Conservation (phyloP, 2,797 vertebrate genomes). For the Oreonectes daqikongensis region DNA sequence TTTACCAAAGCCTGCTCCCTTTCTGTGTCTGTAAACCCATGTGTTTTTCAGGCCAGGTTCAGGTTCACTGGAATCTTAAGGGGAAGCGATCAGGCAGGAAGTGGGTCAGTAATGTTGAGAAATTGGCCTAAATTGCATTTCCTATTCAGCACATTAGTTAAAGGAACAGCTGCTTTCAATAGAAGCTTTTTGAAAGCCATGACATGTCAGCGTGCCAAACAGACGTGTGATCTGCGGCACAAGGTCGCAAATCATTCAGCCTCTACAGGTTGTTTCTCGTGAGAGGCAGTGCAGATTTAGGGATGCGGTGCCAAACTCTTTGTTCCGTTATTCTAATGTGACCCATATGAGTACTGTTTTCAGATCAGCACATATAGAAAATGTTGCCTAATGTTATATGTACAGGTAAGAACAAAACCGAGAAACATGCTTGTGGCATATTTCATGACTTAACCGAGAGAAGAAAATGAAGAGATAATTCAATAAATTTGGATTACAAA, state of each 20-base stretch:
- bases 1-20: background rate
- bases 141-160: constrained; percentile 15
- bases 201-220: background rate
- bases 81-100: constrained; percentile 33
- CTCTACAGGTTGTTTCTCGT: background rate
- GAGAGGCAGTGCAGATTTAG: background rate
- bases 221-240: background rate
- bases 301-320: background rate
- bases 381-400: background rate
- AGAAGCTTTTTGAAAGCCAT: background rate
- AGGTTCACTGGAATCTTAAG: constrained; percentile 18
- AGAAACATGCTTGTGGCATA: background rate
- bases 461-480: background rate
- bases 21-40: background rate
- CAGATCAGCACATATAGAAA: background rate
- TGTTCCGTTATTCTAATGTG: background rate
- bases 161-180: constrained; percentile 3
- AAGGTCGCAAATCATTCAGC: background rate
- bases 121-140: constrained; percentile 46
- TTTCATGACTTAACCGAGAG: background rate
- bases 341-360: background rate
- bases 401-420: background rate
- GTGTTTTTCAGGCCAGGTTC: background rate
- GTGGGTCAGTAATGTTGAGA: constrained; percentile 37
- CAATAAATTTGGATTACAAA: background rate